Percentiles rank a stretch among this genome's conserved stretches.
Conservation (phyloP, 1,140 invertebrate species). For the Zaprionus kolodkinae region DNA sequence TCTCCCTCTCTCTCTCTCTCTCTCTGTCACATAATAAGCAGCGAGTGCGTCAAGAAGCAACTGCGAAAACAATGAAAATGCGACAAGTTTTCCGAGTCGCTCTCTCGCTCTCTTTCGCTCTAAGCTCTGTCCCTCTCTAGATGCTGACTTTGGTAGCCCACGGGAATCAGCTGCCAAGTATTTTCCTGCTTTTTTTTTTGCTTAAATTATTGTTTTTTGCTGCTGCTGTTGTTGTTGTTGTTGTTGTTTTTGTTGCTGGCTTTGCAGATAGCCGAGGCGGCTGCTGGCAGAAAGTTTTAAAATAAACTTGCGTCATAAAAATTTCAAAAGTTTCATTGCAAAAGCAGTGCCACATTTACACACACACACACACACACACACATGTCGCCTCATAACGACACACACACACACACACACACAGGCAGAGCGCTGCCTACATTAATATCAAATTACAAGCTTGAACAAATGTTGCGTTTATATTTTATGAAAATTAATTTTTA, state of each 20-base stretch:
- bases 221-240: conserved; percentile 7
- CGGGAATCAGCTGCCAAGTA: conserved; percentile 72
- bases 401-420: conserved; percentile 14
- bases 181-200: conserved; percentile 24
- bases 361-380: conserved; percentile 9
- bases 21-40: conserved; percentile 71
- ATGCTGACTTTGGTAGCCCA: conserved; percentile 43
- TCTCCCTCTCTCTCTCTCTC: neutral
- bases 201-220: conserved; percentile 29
- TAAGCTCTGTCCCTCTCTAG: conserved; percentile 8
- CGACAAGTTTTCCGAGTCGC: conserved; percentile 27
- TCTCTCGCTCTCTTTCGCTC: conserved; percentile 10
- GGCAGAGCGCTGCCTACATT: conserved; percentile 15
- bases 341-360: conserved; percentile 35
- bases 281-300: conserved; percentile 75
- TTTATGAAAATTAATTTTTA: conserved; percentile 35
- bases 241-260: conserved; percentile 26
- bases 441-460: conserved; percentile 30
- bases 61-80: conserved; percentile 67
- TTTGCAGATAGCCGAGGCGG: conserved; percentile 34
- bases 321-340: conserved; percentile 68
- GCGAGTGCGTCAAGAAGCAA: conserved; percentile 66
- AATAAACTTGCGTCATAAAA: conserved; percentile 81
- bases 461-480: conserved; percentile 27
- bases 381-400: conserved; percentile 16